Percentiles rank a stretch among this genome's conserved stretches.
Conservation (phyloP, 1,140 invertebrate genomes). For the Eupristina koningsbergeri region DNA sequence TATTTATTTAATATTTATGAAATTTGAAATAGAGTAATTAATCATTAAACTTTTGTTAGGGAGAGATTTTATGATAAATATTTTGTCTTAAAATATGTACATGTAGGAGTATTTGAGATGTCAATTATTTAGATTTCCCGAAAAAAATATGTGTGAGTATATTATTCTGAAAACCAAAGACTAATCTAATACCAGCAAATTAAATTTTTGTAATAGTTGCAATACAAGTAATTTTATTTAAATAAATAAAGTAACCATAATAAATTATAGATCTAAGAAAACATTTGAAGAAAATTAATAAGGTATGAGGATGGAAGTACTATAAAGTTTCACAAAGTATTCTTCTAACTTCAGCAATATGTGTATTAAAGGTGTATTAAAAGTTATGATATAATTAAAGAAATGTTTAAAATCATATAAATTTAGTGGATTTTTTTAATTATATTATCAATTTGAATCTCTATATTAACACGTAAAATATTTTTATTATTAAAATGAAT, state of each 20-base stretch:
- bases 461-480: background rate
- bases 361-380: background rate
- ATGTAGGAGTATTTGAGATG: too few relatives aligned
- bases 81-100: too few relatives aligned
- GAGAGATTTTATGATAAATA: too few relatives aligned
- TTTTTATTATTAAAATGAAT: background rate
- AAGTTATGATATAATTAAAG: background rate
- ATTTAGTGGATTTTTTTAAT: background rate
- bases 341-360: background rate
- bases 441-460: background rate
- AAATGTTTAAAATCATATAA: background rate
- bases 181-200: conserved; percentile 15
- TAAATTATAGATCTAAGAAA: conserved; percentile 48
- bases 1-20: too few relatives aligned
- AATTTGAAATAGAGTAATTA: too few relatives aligned
- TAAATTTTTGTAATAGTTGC: conserved; percentile 17
- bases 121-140: too few relatives aligned
- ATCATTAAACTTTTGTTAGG: too few relatives aligned
- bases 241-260: background rate
- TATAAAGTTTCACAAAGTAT: too few relatives aligned
- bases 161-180: conserved; percentile 12
- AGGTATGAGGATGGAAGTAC: conserved; percentile 15
- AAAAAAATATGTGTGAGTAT: too few relatives aligned
- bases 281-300: conserved; percentile 46
- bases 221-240: background rate